Base-by-base conservation (phyloP, 2,888 invertebrate genomes). In the Clivina fossor region DNA sequence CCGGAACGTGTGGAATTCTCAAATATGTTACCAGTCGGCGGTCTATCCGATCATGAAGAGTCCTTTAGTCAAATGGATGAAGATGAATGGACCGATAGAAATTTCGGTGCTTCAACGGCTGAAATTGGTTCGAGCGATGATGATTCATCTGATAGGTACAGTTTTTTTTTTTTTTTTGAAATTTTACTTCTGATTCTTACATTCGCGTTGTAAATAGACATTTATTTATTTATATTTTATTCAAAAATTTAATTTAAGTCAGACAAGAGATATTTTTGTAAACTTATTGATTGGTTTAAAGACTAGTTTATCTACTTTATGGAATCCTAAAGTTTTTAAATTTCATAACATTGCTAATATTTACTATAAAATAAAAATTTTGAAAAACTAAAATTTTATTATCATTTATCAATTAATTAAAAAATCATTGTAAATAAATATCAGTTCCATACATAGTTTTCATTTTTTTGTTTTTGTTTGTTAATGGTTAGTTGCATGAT, bases 51-150 rank as follows among this genome's bases (percentile, higher is more conserved):
- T 64, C 76, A 78, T n/a, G 82, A 82, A 63, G 82, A 84, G 63
- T 78, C 80, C 2, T 77, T 80, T 18, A 83, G 83, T 72, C 90
- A 91, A 73, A 91, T 93, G 74, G 93, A 93, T 69, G 95, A 96
- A 71, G 94, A 95, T 69, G 94, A 95, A 71, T 94, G 95, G 90
- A 94, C 93, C 0, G 93, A 93, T 65, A 82, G 92, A 63, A 96
- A 96, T 77, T 93, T 93, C 72, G 84, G 91, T 33, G 89, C 90
- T 1, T 84, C 86, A 37, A 83, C 87, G 19, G 85, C 85, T 22
- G 86, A 86, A 71, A 74, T 80, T 66, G 72, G 70, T 43, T 72
- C 71, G 49, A 71, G 69, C 54, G 71, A 71, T 55, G 79, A 76
- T 26, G 88, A 88, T 66, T 81, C 82, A 61, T 79, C 80, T 43